Percentiles rank a stretch among this genome's conserved stretches.
These are phyloP conservation scores for Iphiclides podalirius DNA, from an alignment of 2,888 invertebrate species.

Conservation along the genomic window DNA sequence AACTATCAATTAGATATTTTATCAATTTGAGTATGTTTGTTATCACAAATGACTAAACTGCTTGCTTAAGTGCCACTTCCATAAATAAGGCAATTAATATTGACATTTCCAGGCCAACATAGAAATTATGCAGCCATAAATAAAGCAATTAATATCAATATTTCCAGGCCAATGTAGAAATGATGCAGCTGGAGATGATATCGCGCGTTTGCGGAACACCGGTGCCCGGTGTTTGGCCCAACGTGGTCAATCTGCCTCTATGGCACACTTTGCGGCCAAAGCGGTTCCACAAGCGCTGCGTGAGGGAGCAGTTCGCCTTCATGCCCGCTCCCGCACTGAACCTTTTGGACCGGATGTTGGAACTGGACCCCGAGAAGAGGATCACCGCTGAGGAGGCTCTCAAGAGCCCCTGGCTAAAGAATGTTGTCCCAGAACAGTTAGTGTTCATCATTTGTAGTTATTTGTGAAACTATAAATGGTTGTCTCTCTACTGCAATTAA, in stretches of 20 bases:
- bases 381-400: conserved; percentile 97
- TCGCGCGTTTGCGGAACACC: conserved; percentile 97
- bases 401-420: conserved; percentile 94
- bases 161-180: conserved; percentile 91
- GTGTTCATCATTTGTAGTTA: conserved; percentile 55
- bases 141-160: neutral
- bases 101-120: conserved; percentile 85
- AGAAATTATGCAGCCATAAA: conserved; percentile 96
- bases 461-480: too few species aligned
- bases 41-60: too few species aligned
- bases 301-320: conserved; percentile 95
- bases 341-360: conserved; percentile 96
- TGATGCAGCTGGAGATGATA: conserved; percentile 96
- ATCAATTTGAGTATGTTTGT: too few species aligned
- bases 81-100: neutral
- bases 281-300: conserved; percentile 91
- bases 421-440: conserved; percentile 94
- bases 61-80: too few species aligned
- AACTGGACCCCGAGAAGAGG: conserved; percentile 95
- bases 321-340: conserved; percentile 94
- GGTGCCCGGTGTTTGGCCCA: conserved; percentile 97
- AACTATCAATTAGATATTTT: too few species aligned
- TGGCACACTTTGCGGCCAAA: conserved; percentile 96
- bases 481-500: too few species aligned
- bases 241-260: conserved; percentile 94